A percentile compares a stretch with the other conserved stretches of the same genome.
Evolutionary conservation across 2,888 invertebrate genomes (phyloP).

Genomic region (Muschampia plurimacula): DNA sequence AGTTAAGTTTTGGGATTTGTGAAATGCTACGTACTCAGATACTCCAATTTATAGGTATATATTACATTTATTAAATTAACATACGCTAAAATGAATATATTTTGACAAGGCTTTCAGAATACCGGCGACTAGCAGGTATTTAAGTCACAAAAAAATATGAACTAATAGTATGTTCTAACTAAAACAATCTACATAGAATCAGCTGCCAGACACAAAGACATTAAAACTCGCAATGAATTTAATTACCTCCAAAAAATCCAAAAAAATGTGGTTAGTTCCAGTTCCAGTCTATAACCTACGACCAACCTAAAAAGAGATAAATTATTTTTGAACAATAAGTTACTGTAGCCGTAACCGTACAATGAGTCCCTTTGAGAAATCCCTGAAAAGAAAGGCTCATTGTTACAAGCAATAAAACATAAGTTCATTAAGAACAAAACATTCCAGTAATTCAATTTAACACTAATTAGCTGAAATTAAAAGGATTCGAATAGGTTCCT

Average conservation of each 20-base stretch:
- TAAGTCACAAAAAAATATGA: no score
- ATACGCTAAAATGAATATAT: no score
- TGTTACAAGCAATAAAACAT: constrained; percentile 38
- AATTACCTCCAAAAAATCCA: constrained; percentile 23
- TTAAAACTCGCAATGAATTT: not conserved
- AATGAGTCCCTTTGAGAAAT: constrained; percentile 9
- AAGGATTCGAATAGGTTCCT: constrained; percentile 22
- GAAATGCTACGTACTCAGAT: no score
- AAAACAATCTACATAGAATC: not conserved
- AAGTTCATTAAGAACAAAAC: constrained; percentile 38
- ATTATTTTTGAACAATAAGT: constrained; percentile 16
- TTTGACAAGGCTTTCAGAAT: no score
- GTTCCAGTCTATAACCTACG: not conserved
- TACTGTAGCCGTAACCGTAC: not conserved
- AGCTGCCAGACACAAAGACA: constrained; percentile 8
- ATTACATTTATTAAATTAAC: no score
- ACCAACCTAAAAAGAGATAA: constrained; percentile 11
- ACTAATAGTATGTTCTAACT: not conserved
- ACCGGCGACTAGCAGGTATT: no score
- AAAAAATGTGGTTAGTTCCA: constrained; percentile 8
- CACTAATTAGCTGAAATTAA: constrained; percentile 38
- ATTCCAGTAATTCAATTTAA: constrained; percentile 36
- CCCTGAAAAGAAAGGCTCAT: not conserved
- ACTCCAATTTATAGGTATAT: no score
- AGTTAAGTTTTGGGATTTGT: no score